Conservation (phyloP, 2,797 vertebrate species). For the Micropoecilia bifurca region DNA sequence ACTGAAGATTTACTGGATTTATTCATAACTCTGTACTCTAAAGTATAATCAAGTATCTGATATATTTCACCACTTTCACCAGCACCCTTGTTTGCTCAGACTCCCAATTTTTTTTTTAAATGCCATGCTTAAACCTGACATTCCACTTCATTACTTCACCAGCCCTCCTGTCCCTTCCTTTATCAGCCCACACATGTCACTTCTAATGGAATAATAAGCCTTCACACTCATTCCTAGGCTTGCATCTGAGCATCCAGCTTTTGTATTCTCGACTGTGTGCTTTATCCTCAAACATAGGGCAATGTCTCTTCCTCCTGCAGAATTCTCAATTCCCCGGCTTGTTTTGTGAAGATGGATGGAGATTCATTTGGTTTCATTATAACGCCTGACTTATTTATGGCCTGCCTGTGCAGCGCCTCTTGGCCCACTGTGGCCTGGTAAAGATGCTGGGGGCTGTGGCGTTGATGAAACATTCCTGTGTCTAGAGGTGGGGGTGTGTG, state of each 20-base stretch:
- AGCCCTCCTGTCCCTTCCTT: constrained; percentile 53
- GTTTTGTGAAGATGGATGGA: constrained; percentile 81
- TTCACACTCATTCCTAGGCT: constrained; percentile 10
- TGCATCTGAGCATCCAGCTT: background rate
- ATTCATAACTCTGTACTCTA: constrained; percentile 41
- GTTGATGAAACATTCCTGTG: constrained; percentile 78
- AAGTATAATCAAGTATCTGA: constrained; percentile 43
- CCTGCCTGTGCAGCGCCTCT: constrained; percentile 56
- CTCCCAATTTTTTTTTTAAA: constrained; percentile 53
- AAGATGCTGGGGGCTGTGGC: constrained; percentile 68
- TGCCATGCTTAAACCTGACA: constrained; percentile 50
- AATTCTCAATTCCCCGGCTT: constrained; percentile 62
- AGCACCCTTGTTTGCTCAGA: constrained; percentile 56
- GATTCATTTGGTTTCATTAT: constrained; percentile 80
- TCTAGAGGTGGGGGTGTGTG: constrained; percentile 44
- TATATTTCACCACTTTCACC: constrained; percentile 56
- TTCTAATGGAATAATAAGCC: constrained; percentile 48
- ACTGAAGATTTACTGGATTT: constrained; percentile 52
- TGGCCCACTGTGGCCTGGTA: constrained; percentile 62
- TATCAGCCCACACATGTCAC: constrained; percentile 37
- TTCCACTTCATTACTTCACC: constrained; percentile 68
- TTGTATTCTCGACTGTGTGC: constrained; percentile 39
- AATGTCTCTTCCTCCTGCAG: constrained; percentile 46
- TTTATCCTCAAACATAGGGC: constrained; percentile 43
- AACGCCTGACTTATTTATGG: constrained; percentile 79